These are phyloP conservation scores for Diaperis boleti DNA, from an alignment of 2,888 invertebrate species.

Conservation along the genomic window DNA sequence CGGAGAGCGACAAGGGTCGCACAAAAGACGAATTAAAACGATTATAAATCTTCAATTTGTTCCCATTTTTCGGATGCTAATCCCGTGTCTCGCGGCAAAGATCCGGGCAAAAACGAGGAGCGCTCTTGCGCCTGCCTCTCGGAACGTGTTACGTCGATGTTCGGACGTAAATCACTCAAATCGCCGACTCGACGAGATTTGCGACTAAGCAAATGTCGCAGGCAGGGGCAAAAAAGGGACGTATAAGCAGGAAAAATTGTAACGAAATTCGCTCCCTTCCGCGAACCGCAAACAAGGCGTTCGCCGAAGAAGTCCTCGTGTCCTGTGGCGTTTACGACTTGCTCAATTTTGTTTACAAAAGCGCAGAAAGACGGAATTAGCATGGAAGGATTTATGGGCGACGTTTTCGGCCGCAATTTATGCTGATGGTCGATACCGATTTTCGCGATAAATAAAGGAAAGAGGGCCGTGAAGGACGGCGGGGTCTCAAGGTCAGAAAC, in stretches of 20 bases:
- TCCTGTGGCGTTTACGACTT: constrained; percentile 25
- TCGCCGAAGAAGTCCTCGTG: background rate
- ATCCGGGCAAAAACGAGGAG: constrained; percentile 10
- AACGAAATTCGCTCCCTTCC: no score
- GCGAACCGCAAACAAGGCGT: background rate
- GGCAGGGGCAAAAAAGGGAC: no score
- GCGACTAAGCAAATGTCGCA: constrained; percentile 67
- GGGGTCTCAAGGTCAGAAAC: constrained; percentile 27
- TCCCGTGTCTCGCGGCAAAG: background rate
- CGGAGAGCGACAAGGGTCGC: constrained; percentile 40
- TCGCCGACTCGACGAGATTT: constrained; percentile 66
- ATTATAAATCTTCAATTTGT: constrained; percentile 43
- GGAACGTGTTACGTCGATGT: constrained; percentile 44
- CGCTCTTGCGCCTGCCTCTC: no score
- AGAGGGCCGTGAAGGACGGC: constrained; percentile 19
- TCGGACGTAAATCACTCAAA: constrained; percentile 66
- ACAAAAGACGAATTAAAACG: constrained; percentile 46
- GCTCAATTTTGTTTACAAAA: constrained; percentile 35
- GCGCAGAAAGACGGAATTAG: constrained; percentile 42
- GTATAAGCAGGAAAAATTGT: no score
- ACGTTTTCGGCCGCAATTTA: constrained; percentile 49
- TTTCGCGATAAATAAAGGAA: constrained; percentile 47
- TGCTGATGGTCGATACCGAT: constrained; percentile 47
- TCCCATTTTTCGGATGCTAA: constrained; percentile 8
- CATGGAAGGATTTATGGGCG: constrained; percentile 46